Base-by-base conservation (phyloP, 2,113 vertebrate genomes). In the Sorex araneus region DNA sequence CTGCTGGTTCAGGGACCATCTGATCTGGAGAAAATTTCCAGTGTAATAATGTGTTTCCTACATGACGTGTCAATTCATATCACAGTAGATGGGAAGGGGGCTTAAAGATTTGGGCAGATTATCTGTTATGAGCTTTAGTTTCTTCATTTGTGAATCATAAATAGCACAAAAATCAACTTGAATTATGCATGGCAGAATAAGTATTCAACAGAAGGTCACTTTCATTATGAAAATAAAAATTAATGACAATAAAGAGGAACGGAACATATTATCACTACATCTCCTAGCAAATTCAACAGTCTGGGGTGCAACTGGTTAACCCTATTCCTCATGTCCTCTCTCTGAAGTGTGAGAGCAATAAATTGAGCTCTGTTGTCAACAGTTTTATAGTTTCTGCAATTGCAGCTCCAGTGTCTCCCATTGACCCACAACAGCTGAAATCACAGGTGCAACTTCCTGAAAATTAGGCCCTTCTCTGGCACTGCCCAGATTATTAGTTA, bases 341-440 rank as follows among this genome's bases (percentile, higher is more conserved):
- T 93, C 19, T 78, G 83, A 60, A 81, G 90, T 78, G 79, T 63
- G 92, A 92, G 70, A 36, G 67, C 76, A 93, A 84, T 92, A 87
- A 94, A 92, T 73, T 80, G 93, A 95, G 83, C 80, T 92, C 82
- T 70, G 45, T 90, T 92, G 79, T 95, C 93, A 93, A 80, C 70
- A 77, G 78, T 83, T 96, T 92, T 86, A 92, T n/a, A 90, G 93
- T 54, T 89, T 91, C 86, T 78, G 76, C 63, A 90, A 63, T 95
- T 95, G 84, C 91, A 95, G 67, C 71, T 70, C 40, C 70, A 87
- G 54, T 81, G 79, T 86, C 86, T 92, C 85, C 69, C 82, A 74
- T 45, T 96, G 96, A 95, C 94, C 84, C 30, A 10, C 18, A 89
- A 75, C 67, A 71, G 92, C 86, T 92, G 86, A 94, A 92, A 87